Conservation (phyloP, 2,797 vertebrate genomes). For the Champsocephalus gunnari region DNA sequence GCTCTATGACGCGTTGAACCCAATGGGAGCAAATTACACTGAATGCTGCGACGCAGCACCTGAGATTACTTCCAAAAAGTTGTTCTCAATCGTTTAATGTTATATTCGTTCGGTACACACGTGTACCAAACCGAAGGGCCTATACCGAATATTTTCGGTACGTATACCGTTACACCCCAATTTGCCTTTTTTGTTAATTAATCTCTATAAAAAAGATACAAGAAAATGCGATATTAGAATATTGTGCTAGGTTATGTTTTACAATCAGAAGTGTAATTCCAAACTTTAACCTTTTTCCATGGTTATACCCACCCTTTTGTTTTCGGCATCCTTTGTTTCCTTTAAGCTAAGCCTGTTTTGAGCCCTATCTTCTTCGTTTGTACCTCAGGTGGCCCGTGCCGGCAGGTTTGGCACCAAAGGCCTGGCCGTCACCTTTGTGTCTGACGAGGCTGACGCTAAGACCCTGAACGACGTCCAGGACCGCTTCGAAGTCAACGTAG, state of each 20-base stretch:
- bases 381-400: constrained; percentile 87
- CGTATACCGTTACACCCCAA: no score
- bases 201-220: neutral
- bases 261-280: neutral
- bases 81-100: no score
- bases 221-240: no score
- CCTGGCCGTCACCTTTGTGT: constrained; percentile 91
- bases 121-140: no score
- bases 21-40: no score
- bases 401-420: constrained; percentile 92
- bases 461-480: constrained; percentile 93
- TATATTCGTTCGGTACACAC: no score
- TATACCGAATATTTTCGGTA: no score
- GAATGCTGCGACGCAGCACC: no score
- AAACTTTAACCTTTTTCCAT: neutral
- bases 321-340: neutral
- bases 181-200: no score
- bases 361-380: neutral
- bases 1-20: no score
- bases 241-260: neutral
- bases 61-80: no score
- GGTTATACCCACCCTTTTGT: neutral
- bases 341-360: neutral
- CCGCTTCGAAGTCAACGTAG: constrained; percentile 92
- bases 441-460: constrained; percentile 90